phyloP scores from a whole-genome alignment of 1,140 invertebrate genomes.

The Acromyrmex echinatior region DNA sequence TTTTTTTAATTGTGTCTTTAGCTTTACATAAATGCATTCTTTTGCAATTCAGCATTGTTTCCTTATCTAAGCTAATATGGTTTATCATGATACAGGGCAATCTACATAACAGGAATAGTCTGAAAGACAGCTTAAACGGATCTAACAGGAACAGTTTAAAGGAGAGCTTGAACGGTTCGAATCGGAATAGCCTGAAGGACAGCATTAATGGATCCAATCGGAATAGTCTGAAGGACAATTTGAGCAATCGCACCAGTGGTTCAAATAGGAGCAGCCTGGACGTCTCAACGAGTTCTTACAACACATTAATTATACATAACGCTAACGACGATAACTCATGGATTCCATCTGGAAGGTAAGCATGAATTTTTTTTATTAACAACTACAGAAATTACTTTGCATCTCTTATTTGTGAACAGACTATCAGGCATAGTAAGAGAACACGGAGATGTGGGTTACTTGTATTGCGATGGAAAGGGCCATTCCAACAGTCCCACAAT shows the following conservation, averaged over 20 bases:
- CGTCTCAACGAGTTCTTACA: constrained; percentile 92
- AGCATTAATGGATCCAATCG: constrained; percentile 89
- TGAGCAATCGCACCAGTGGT: constrained; percentile 85
- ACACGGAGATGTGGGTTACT: constrained; percentile 84
- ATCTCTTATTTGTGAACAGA: constrained; percentile 65
- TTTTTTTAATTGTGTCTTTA: not conserved
- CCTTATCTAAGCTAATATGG: not conserved
- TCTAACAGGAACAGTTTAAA: constrained; percentile 91
- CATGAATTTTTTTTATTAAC: not conserved
- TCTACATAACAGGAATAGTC: constrained; percentile 84
- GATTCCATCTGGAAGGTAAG: constrained; percentile 87
- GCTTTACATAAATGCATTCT: not conserved
- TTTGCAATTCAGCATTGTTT: not conserved
- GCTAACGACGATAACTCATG: constrained; percentile 90
- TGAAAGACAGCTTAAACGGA: constrained; percentile 86
- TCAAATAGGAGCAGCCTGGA: constrained; percentile 92
- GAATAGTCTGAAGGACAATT: constrained; percentile 86
- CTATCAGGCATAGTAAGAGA: constrained; percentile 83
- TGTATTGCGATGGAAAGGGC: constrained; percentile 86
- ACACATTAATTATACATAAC: constrained; percentile 93
- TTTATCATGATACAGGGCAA: constrained; percentile 78
- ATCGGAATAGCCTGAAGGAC: constrained; percentile 91
- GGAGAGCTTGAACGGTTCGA: constrained; percentile 87
- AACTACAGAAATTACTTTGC: constrained; percentile 11
- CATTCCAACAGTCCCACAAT: constrained; percentile 85